phyloP scores from a whole-genome alignment of 2,797 vertebrate species.

The Delichon dasypus region DNA sequence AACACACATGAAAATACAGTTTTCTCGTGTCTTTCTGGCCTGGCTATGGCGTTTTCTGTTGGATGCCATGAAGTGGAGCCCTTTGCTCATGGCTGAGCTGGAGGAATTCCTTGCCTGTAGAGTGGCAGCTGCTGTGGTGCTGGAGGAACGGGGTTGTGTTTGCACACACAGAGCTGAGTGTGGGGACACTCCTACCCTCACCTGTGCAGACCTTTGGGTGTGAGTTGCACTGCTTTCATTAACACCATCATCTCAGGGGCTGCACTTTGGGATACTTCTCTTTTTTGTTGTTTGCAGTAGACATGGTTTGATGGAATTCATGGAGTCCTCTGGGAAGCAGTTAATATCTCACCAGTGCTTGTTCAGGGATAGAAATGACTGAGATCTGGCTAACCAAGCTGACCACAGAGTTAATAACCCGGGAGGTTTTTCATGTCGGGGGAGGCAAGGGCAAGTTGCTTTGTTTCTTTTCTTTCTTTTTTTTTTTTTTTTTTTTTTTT shows the following conservation, averaged over 20 bases:
- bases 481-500: neutral
- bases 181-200: neutral
- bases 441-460: neutral
- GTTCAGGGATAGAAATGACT: neutral
- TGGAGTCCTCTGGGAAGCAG: neutral
- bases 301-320: neutral
- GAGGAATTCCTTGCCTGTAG: neutral
- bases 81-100: fast-evolving
- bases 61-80: neutral
- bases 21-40: neutral
- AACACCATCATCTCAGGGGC: neutral
- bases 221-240: neutral
- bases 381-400: neutral
- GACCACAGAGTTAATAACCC: neutral
- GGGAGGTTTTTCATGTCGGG: neutral
- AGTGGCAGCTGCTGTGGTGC: neutral
- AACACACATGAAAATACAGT: neutral
- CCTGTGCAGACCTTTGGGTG: neutral
- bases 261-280: neutral
- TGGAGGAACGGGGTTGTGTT: neutral
- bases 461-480: neutral
- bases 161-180: fast-evolving
- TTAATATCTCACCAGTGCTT: neutral
- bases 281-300: neutral
- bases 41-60: neutral